phyloP scores from a whole-genome alignment of 1,140 invertebrate genomes.

The Aphaenogaster rudis region DNA sequence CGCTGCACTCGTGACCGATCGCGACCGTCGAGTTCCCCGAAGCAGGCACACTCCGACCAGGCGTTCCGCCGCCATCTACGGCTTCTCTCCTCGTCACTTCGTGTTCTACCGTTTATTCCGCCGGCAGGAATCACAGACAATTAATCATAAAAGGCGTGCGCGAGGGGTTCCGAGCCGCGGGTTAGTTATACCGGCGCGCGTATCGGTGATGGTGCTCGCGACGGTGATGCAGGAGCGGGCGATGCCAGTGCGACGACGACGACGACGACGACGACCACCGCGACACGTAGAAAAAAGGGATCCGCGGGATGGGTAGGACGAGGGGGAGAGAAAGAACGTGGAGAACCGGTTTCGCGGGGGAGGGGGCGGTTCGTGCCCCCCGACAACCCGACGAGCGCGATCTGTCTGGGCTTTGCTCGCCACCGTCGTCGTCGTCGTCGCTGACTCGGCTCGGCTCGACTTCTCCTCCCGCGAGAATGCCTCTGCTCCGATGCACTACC shows the following conservation, averaged over 20 bases:
- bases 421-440: conserved; percentile 3
- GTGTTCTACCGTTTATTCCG: neutral
- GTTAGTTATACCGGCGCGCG: conserved; percentile 15
- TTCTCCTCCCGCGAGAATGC: conserved; percentile 60
- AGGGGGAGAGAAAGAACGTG: conserved; percentile 44
- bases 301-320: conserved; percentile 12
- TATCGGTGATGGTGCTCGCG: conserved; percentile 38
- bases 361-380: conserved; percentile 66
- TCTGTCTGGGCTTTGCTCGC: conserved; percentile 62
- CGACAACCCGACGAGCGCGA: conserved; percentile 52
- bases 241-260: conserved; percentile 68
- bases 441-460: conserved; percentile 42
- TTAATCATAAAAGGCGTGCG: conserved; percentile 62
- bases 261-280: conserved; percentile 33
- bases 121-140: conserved; percentile 68
- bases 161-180: neutral
- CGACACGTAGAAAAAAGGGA: conserved; percentile 54
- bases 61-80: conserved; percentile 67
- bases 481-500: conserved; percentile 73
- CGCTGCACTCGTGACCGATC: conserved; percentile 32
- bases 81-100: conserved; percentile 27
- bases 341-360: conserved; percentile 71
- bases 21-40: conserved; percentile 12
- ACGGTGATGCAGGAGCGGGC: conserved; percentile 54
- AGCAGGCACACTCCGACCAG: conserved; percentile 1